Conservation (phyloP, 2,113 vertebrate genomes). For the Butorides virescens region DNA sequence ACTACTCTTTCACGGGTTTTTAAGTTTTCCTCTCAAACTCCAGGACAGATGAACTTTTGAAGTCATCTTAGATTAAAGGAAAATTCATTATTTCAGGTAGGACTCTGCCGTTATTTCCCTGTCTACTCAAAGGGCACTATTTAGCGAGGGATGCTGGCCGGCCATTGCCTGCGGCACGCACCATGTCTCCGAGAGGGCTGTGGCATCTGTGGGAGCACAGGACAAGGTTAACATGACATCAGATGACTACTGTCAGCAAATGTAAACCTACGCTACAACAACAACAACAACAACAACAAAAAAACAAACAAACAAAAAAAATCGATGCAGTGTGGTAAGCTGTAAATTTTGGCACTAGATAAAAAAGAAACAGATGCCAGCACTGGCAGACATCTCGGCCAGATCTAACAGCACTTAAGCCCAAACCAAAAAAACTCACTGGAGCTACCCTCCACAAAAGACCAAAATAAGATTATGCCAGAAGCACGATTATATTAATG, state of each 20-base stretch:
- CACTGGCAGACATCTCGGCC: slow-evolving; percentile 18
- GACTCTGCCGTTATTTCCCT: not conserved
- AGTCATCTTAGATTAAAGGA: not conserved
- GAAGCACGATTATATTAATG: slow-evolving; percentile 30
- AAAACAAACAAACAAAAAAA: no score
- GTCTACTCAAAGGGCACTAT: not conserved
- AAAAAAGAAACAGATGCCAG: slow-evolving; percentile 17
- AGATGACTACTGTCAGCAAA: not conserved
- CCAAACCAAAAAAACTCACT: slow-evolving; percentile 37
- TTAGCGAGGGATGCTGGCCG: not conserved
- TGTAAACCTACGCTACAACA: slow-evolving; percentile 3
- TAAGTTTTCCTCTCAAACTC: not conserved
- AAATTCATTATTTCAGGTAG: not conserved
- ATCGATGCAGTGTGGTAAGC: not conserved
- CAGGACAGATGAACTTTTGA: not conserved
- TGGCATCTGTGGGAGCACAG: slow-evolving; percentile 4
- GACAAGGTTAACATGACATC: slow-evolving; percentile 8
- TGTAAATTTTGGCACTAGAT: slow-evolving; percentile 15
- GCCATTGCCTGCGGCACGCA: not conserved
- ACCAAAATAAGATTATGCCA: slow-evolving; percentile 53
- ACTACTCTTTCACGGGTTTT: not conserved
- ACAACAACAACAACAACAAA: no score
- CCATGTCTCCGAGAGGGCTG: not conserved
- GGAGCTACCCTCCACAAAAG: slow-evolving; percentile 31
- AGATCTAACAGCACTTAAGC: slow-evolving; percentile 49